Percentiles rank a stretch among this genome's conserved stretches.
Evolutionary conservation across 2,113 vertebrate species (phyloP).

Genomic region (Casuarius casuarius): DNA sequence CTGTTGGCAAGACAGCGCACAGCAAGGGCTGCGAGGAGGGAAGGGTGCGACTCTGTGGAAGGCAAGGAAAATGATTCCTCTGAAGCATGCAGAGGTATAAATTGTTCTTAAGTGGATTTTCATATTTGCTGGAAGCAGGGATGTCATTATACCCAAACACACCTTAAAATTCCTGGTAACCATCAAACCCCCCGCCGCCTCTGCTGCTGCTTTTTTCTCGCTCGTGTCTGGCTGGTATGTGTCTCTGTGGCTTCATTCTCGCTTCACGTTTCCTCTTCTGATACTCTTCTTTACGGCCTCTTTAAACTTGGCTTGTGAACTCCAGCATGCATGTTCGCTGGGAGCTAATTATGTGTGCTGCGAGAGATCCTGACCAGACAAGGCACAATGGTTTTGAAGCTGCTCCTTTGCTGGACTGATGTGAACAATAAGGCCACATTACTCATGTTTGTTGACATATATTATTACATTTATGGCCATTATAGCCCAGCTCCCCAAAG

Average conservation of each 20-base stretch:
- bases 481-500: neutral
- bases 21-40: neutral
- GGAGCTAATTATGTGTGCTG: neutral
- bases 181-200: constrained; percentile 7
- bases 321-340: neutral
- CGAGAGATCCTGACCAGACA: neutral
- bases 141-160: neutral
- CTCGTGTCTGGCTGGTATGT: constrained; percentile 3
- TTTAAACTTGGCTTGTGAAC: constrained; percentile 6
- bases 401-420: constrained; percentile 17
- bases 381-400: neutral
- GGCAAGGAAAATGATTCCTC: neutral
- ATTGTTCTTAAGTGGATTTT: constrained; percentile 42
- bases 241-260: neutral
- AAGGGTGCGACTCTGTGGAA: neutral
- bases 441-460: neutral
- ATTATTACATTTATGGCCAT: constrained; percentile 14
- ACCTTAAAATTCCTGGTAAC: constrained; percentile 26
- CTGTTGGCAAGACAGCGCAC: neutral
- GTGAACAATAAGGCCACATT: neutral
- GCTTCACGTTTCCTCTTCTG: neutral
- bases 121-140: neutral
- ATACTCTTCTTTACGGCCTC: neutral
- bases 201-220: neutral
- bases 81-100: neutral